A percentile compares a stretch with the other conserved stretches of the same genome.
Conservation (phyloP, 2,797 vertebrate genomes). For the Platalea minor region DNA sequence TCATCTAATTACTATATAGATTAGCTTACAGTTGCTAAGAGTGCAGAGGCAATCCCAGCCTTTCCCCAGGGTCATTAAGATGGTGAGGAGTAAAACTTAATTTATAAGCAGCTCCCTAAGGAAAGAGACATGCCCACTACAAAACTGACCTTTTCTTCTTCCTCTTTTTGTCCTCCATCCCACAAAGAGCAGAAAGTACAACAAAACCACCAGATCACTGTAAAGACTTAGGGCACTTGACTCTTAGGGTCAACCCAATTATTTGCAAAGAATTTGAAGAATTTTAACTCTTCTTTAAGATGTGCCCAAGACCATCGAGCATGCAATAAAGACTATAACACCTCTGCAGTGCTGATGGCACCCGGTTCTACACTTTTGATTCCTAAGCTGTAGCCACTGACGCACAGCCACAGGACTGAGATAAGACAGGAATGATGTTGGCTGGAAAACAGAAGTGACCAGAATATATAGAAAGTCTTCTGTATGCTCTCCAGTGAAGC, state of each 20-base stretch:
- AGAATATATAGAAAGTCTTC: neutral
- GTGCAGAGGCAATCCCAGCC: neutral
- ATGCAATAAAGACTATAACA: neutral
- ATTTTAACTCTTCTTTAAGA: neutral
- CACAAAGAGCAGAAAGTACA: neutral
- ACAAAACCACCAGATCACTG: neutral
- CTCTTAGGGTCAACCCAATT: neutral
- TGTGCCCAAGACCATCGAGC: neutral
- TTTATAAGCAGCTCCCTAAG: neutral
- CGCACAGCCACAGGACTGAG: accelerated
- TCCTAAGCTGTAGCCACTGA: neutral
- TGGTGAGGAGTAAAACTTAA: conserved; percentile 16
- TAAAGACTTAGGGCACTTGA: neutral
- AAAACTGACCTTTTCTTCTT: neutral
- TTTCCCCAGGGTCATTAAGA: neutral
- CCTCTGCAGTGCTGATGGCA: neutral
- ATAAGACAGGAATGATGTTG: neutral
- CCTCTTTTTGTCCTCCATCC: neutral
- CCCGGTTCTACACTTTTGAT: neutral
- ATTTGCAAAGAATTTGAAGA: neutral
- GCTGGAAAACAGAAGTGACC: neutral
- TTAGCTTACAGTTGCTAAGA: neutral
- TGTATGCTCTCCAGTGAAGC: neutral
- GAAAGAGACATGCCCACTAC: neutral
- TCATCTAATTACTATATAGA: neutral